These are phyloP conservation scores for Volucella inanis DNA, from an alignment of 2,888 invertebrate genomes.

Conservation along the genomic window DNA sequence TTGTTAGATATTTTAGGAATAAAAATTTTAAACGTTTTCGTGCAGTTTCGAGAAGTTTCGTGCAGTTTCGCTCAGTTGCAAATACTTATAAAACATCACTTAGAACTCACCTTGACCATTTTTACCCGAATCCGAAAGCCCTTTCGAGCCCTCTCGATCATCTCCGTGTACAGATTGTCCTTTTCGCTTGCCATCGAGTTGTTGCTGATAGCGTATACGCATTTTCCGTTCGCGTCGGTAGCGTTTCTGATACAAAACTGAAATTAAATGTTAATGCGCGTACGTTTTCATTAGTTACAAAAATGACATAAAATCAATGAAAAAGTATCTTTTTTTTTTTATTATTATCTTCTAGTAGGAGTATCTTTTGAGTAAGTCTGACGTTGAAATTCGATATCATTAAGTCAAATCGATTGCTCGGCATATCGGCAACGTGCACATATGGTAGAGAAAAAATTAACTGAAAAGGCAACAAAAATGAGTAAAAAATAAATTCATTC, in stretches of 20 bases:
- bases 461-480: not conserved
- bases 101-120: constrained; percentile 89
- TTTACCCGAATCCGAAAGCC: constrained; percentile 89
- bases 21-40: constrained; percentile 2
- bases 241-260: constrained; percentile 95
- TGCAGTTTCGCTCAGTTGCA: constrained; percentile 10
- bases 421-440: constrained; percentile 55
- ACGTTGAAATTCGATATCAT: constrained; percentile 75
- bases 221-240: constrained; percentile 94
- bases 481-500: constrained; percentile 75
- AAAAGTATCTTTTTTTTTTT: constrained; percentile 37
- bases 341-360: not conserved
- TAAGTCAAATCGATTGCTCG: constrained; percentile 71
- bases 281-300: constrained; percentile 38
- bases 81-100: constrained; percentile 38
- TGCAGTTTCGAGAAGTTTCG: constrained; percentile 31
- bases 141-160: constrained; percentile 83
- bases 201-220: constrained; percentile 92
- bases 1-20: no score
- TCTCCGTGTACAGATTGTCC: constrained; percentile 86
- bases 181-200: constrained; percentile 91
- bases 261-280: constrained; percentile 74
- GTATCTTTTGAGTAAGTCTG: constrained; percentile 47
- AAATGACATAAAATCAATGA: constrained; percentile 61
- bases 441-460: constrained; percentile 26